Evolutionary conservation across 1,140 invertebrate genomes (phyloP), one percentile per base, ranked within the genome.

Genomic region (Zophobas atratus): DNA sequence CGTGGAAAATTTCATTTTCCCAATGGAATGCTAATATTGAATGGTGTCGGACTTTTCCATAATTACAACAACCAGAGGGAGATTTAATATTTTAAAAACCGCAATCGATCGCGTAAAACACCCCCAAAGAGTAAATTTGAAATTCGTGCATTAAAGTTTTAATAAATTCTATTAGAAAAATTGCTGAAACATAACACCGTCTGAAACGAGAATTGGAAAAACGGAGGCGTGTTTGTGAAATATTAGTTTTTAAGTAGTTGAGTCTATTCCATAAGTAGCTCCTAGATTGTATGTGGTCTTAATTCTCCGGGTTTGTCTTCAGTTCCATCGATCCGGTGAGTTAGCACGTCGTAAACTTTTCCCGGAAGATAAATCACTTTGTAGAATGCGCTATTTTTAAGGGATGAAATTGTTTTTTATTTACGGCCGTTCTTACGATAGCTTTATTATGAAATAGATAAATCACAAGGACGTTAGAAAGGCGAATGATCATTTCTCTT

Each of bases 311-410:
- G 60, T 67, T 67, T 41, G 56, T 60, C 56, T 60, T 60, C 56
- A 20, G 60, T 32, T 32, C 38, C 43, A 67, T 67, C 60, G 60
- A 67, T 67, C 60, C 36, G 39, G 60, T 41, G 39, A 67, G 60
- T 67, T 67, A 67, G 60, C 60, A 67, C 60, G 60, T 67, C 60
- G 60, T 67, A 67, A 67, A 67, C 60, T 67, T 67, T 67, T 67
- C 60, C 60, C n/a, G 60, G 39, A 67, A 67, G 60, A 67, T 67
- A 67, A 67, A 67, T 67, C 60, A 67, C 60, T 46, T 41, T 5
- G 60, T n/a, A 8, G 60, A 67, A 67, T 67, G 39, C 60, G 60
- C 60, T 36, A 67, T 67, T 67, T 67, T 67, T 67, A 33, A 67
- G 36, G 38, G 60, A 39, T 41, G 39, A 67, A 67, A 67, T 67